Percentiles rank a stretch among this genome's conserved stretches.
phyloP scores from a whole-genome alignment of 2,797 vertebrate species.

The Sebastes dallii region DNA sequence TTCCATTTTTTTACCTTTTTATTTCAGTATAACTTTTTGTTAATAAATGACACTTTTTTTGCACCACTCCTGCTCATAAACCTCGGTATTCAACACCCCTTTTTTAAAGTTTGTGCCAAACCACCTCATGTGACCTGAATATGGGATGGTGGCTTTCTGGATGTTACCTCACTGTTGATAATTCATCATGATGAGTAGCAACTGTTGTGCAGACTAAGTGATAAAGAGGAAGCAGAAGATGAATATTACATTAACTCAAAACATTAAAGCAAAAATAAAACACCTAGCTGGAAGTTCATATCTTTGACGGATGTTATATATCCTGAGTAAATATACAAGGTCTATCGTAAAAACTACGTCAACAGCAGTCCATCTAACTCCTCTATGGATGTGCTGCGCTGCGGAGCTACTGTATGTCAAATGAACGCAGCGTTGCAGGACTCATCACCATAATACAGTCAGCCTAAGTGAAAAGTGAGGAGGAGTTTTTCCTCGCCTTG shows the following conservation, averaged over 20 bases:
- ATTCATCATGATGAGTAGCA: slow-evolving; percentile 29
- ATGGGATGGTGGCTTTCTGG: neutral
- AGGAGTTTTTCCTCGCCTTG: slow-evolving; percentile 53
- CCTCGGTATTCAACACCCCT: rapidly evolving
- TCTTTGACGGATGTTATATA: slow-evolving; percentile 37
- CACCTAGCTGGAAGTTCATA: slow-evolving; percentile 9
- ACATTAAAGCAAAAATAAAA: slow-evolving; percentile 19
- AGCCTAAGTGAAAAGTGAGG: slow-evolving; percentile 53
- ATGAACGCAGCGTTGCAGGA: slow-evolving; percentile 34
- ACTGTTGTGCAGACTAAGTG: slow-evolving; percentile 47
- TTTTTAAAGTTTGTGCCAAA: neutral
- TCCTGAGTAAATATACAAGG: slow-evolving; percentile 32
- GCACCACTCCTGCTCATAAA: neutral
- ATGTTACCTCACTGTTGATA: slow-evolving; percentile 3
- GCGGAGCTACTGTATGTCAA: slow-evolving; percentile 33
- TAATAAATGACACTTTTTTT: neutral
- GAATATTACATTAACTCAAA: slow-evolving; percentile 43
- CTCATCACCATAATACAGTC: slow-evolving; percentile 61
- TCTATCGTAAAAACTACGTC: slow-evolving; percentile 10
- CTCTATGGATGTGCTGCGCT: neutral
- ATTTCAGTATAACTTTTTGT: neutral
- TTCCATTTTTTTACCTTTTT: neutral
- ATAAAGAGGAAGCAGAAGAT: slow-evolving; percentile 18
- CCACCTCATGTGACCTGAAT: neutral
- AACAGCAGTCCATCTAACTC: slow-evolving; percentile 48